phyloP scores from a whole-genome alignment of 2,797 vertebrate species.

The Spinus olivaceus region DNA sequence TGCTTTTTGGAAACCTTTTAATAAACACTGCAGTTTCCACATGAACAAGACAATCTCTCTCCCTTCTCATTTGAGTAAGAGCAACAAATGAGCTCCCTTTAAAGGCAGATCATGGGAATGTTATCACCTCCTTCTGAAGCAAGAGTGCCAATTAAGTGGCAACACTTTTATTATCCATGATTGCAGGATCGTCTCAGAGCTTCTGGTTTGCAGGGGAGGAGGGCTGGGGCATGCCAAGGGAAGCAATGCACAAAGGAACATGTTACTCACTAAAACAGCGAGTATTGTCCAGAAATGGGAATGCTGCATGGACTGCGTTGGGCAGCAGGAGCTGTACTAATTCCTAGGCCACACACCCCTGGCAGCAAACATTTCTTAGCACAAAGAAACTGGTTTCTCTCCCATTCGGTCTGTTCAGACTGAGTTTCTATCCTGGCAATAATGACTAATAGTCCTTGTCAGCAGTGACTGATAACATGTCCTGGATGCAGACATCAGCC shows the following conservation, averaged over 20 bases:
- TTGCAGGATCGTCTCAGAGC: background rate
- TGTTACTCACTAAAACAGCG: background rate
- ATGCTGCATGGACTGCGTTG: accelerated
- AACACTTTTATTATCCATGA: background rate
- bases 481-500: background rate
- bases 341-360: background rate
- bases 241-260: background rate
- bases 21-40: constrained; percentile 18
- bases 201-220: background rate
- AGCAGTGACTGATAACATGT: background rate
- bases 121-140: background rate
- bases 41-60: background rate
- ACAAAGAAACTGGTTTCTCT: background rate
- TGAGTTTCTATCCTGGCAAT: background rate
- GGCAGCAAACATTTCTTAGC: background rate
- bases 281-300: background rate
- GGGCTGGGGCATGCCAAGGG: background rate
- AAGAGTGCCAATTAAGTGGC: constrained; percentile 5
- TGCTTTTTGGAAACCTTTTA: constrained; percentile 3
- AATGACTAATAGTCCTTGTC: background rate
- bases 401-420: background rate
- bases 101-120: background rate
- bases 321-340: background rate
- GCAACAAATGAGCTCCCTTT: background rate
- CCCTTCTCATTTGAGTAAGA: background rate